A percentile compares a stretch with the other conserved stretches of the same genome.
phyloP scores from a whole-genome alignment of 2,113 vertebrate species.

The Ciconia stormi region DNA sequence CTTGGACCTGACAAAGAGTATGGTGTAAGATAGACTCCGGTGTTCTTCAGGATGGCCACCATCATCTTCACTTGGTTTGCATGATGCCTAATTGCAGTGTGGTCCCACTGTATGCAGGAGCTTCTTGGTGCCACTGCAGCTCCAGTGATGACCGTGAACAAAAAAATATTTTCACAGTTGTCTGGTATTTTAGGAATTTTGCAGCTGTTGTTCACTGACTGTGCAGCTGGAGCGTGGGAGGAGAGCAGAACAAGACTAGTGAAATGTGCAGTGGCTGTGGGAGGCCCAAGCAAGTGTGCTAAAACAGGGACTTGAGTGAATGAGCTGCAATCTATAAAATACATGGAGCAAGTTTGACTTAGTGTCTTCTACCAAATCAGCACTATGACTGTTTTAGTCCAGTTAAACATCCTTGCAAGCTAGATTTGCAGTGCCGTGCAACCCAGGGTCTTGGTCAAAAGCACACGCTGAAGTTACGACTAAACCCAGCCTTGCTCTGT shows the following conservation, averaged over 20 bases:
- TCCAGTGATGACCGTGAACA: not conserved
- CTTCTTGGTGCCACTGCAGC: not conserved
- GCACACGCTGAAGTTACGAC: not conserved
- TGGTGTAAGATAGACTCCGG: accelerated
- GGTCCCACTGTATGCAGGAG: not conserved
- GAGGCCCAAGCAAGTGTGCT: not conserved
- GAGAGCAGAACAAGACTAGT: not conserved
- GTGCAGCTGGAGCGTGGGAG: not conserved
- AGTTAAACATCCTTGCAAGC: not conserved
- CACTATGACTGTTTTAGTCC: not conserved
- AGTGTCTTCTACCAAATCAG: not conserved
- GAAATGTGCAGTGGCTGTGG: not conserved
- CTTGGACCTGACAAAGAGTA: not conserved
- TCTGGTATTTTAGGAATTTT: not conserved
- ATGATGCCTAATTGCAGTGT: not conserved
- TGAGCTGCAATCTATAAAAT: not conserved
- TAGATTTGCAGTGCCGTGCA: too few relatives aligned
- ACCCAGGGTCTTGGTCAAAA: not conserved
- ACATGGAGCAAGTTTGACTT: not conserved
- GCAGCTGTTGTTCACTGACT: not conserved
- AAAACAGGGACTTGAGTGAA: not conserved
- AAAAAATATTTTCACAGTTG: not conserved
- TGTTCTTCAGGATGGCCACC: accelerated
- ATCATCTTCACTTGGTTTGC: accelerated
- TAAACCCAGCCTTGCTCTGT: not conserved